phyloP scores from a whole-genome alignment of 2,888 invertebrate genomes.

The Leucoma salicis region DNA sequence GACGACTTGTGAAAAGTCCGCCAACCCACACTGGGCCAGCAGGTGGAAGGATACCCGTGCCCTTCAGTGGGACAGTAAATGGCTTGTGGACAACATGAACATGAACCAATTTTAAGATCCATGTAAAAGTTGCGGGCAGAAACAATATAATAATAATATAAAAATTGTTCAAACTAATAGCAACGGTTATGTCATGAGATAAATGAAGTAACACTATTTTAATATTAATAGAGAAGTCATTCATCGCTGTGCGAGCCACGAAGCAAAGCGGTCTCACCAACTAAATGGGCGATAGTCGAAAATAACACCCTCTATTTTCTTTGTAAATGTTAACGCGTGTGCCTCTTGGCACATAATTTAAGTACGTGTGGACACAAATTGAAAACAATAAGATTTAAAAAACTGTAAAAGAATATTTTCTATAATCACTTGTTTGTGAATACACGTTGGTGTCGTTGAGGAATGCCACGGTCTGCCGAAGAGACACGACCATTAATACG shows the following conservation, averaged over 20 bases:
- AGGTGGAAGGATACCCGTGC: too few species aligned
- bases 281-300: slow-evolving; percentile 41
- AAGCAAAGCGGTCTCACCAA: slow-evolving; percentile 22
- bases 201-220: slow-evolving; percentile 21
- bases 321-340: slow-evolving; percentile 47
- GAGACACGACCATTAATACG: too few species aligned
- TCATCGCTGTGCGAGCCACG: slow-evolving; percentile 15
- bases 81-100: too few species aligned
- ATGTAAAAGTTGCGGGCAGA: too few species aligned
- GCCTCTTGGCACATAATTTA: slow-evolving; percentile 54
- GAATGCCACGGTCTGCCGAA: slow-evolving; percentile 28
- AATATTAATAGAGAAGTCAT: slow-evolving; percentile 23
- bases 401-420: slow-evolving; percentile 38
- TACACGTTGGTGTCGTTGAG: slow-evolving; percentile 38
- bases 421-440: slow-evolving; percentile 61
- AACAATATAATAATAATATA: too few species aligned
- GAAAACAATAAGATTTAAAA: slow-evolving; percentile 45
- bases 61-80: too few species aligned
- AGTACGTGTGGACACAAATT: slow-evolving; percentile 39
- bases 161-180: slow-evolving; percentile 1
- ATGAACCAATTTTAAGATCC: too few species aligned
- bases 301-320: slow-evolving; percentile 53
- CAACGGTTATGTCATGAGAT: slow-evolving; percentile 14
- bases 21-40: too few species aligned
- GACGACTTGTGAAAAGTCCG: too few species aligned